phyloP scores from a whole-genome alignment of 2,888 invertebrate species.

The Cerastis rubricosa region DNA sequence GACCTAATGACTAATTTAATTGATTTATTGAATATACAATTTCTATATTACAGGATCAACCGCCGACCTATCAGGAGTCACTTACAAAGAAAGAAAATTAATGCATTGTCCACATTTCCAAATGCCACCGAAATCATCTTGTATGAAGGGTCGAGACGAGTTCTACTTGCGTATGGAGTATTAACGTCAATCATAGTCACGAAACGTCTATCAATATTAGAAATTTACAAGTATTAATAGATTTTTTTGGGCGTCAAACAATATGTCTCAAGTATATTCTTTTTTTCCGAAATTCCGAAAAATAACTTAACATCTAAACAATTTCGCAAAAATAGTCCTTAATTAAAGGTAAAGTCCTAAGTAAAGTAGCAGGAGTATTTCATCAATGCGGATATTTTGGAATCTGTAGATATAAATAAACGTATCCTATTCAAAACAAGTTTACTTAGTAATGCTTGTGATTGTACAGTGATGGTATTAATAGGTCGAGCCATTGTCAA shows the following conservation, averaged over 20 bases:
- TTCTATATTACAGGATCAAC: constrained; percentile 93
- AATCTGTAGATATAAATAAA: background rate
- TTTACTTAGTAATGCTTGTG: background rate
- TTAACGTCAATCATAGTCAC: background rate
- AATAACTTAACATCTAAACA: too few species aligned
- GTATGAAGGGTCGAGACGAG: constrained; percentile 38
- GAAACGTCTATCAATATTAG: constrained; percentile 1
- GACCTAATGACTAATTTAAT: constrained; percentile 2
- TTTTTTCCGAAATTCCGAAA: background rate
- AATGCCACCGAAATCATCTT: constrained; percentile 66
- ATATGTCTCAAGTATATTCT: constrained; percentile 5
- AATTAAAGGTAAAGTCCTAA: too few species aligned
- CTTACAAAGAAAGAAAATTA: constrained; percentile 94
- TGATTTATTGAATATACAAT: background rate
- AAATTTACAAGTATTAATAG: background rate
- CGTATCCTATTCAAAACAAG: background rate
- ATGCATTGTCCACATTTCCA: constrained; percentile 88
- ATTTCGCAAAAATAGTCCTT: background rate
- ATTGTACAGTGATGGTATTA: background rate
- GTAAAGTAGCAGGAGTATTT: background rate
- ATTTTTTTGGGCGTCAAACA: background rate
- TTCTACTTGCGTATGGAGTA: constrained; percentile 8
- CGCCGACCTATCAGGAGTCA: constrained; percentile 95
- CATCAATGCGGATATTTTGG: background rate
- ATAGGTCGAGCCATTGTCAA: background rate